These are phyloP conservation scores for Ceratosolen fusciceps DNA, from an alignment of 1,140 invertebrate genomes.

Conservation along the genomic window DNA sequence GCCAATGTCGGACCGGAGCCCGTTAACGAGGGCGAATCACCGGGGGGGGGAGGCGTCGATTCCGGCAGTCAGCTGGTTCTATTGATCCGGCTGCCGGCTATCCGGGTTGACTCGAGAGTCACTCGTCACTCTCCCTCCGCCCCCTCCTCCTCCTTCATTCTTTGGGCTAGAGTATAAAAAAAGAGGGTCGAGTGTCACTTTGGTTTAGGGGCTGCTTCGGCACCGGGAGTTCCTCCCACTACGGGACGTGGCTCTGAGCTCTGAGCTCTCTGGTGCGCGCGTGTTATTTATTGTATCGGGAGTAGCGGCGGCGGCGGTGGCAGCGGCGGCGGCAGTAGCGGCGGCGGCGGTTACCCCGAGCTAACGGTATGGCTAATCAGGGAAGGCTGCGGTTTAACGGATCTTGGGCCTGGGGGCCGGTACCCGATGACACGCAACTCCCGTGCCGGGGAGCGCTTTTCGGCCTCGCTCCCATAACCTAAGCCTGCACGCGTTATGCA, in stretches of 20 bases:
- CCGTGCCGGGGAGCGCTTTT: not conserved
- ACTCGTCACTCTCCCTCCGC: not conserved
- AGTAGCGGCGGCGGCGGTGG: conserved; percentile 44
- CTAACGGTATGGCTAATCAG: conserved; percentile 63
- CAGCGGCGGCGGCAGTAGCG: conserved; percentile 57
- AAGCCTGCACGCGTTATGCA: no score
- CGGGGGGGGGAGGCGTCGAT: no score
- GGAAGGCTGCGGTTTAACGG: conserved; percentile 28
- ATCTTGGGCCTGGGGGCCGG: not conserved
- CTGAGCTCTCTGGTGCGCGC: conserved; percentile 54
- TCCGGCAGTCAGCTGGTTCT: no score
- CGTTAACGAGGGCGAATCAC: conserved; percentile 29
- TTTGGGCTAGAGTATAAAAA: not conserved
- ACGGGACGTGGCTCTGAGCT: no score
- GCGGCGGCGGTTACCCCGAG: conserved; percentile 23
- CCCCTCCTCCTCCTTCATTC: not conserved
- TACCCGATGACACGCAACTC: not conserved
- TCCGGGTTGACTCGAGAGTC: not conserved
- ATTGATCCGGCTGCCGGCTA: not conserved
- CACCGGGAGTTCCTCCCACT: no score
- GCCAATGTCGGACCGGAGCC: not conserved
- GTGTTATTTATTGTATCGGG: conserved; percentile 66
- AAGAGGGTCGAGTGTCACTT: not conserved
- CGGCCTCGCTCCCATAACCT: not conserved
- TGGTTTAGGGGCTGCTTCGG: no score